phyloP scores from a whole-genome alignment of 2,888 invertebrate genomes.

The Glaucopsyche alexis region DNA sequence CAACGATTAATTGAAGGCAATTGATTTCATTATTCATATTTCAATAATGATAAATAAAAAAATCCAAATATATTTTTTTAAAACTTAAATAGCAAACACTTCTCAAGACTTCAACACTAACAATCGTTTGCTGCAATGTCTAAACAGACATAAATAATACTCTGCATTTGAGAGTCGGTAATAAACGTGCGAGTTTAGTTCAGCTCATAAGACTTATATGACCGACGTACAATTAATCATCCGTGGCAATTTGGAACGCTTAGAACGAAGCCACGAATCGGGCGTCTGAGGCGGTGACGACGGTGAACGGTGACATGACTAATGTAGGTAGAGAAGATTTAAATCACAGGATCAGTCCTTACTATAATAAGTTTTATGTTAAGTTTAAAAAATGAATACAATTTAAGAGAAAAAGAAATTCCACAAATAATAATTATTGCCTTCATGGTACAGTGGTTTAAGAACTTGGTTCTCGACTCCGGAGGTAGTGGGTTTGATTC shows the following conservation, averaged over 20 bases:
- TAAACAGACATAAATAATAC: slow-evolving; percentile 12
- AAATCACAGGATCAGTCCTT: neutral
- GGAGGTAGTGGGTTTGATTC: no score
- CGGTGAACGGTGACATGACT: neutral
- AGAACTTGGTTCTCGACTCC: no score
- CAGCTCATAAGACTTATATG: neutral
- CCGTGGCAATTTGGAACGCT: neutral
- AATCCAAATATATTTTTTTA: neutral
- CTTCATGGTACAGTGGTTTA: no score
- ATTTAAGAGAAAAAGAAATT: no score
- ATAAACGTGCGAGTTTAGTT: slow-evolving; percentile 13
- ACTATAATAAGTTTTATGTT: neutral
- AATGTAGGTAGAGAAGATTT: neutral
- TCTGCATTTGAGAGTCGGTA: neutral
- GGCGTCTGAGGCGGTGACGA: neutral
- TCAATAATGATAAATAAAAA: neutral
- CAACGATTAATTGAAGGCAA: neutral
- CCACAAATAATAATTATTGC: no score
- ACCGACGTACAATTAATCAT: slow-evolving; percentile 10
- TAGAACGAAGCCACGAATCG: neutral
- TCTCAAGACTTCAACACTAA: neutral
- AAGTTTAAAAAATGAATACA: no score
- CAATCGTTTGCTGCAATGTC: neutral
- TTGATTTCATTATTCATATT: neutral
- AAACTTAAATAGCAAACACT: neutral